Percentiles rank a stretch among this genome's conserved stretches.
Evolutionary conservation across 2,113 vertebrate genomes (phyloP).

Genomic region (Pedetes capensis): DNA sequence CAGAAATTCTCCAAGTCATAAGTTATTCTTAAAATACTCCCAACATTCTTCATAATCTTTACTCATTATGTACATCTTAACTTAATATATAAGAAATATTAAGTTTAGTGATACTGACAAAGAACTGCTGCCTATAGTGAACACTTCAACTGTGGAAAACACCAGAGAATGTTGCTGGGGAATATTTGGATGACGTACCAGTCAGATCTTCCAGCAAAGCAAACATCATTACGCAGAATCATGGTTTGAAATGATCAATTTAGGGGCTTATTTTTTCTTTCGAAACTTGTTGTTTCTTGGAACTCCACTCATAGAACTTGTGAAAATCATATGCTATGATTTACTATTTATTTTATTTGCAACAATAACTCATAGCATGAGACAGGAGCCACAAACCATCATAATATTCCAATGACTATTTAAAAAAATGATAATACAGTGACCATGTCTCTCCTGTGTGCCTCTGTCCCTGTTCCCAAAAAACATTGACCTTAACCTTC

Average conservation of each 20-base stretch:
- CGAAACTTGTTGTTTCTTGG: slow-evolving; percentile 29
- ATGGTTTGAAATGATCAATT: background rate
- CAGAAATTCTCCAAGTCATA: background rate
- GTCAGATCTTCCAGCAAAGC: background rate
- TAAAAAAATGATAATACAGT: background rate
- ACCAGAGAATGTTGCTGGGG: background rate
- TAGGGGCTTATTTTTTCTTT: slow-evolving; percentile 40
- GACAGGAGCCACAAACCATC: background rate
- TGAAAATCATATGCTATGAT: background rate
- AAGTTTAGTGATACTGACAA: background rate
- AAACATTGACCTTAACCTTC: background rate
- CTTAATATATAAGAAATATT: background rate
- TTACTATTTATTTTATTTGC: background rate
- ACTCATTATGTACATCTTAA: background rate
- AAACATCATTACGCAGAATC: background rate
- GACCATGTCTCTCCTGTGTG: background rate
- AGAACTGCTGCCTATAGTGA: background rate
- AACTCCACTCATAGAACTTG: background rate
- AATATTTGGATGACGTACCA: background rate
- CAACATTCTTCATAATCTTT: background rate
- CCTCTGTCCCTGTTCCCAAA: background rate
- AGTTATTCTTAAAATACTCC: background rate
- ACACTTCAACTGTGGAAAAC: background rate
- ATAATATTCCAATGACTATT: background rate
- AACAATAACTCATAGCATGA: background rate